Percentiles rank a stretch among this genome's conserved stretches.
Conservation (phyloP, 2,113 vertebrate species). For the Micromys minutus region DNA sequence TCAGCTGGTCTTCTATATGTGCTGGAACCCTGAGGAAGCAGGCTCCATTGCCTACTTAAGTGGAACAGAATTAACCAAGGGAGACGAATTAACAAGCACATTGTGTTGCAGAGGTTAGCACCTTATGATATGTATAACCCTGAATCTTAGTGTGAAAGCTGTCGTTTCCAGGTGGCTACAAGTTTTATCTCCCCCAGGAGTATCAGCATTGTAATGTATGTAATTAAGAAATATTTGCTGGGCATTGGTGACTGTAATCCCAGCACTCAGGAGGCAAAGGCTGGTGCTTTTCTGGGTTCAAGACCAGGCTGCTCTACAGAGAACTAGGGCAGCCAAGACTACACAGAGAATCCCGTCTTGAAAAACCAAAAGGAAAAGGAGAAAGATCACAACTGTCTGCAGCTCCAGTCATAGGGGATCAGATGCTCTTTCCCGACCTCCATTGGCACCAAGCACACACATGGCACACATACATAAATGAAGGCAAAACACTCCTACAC, state of each 20-base stretch:
- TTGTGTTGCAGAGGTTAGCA: background rate
- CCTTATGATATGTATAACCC: background rate
- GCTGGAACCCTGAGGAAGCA: background rate
- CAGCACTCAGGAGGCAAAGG: too few relatives aligned
- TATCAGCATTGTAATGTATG: background rate
- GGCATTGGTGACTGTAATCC: background rate
- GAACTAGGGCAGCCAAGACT: background rate
- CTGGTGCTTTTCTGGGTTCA: too few relatives aligned
- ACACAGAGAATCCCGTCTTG: too few relatives aligned
- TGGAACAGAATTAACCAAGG: background rate
- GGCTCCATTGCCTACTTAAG: background rate
- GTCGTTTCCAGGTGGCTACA: background rate
- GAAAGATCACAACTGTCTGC: too few relatives aligned
- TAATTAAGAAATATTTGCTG: background rate
- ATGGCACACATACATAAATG: too few relatives aligned
- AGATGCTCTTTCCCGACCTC: too few relatives aligned
- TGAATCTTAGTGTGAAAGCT: background rate
- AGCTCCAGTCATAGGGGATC: too few relatives aligned
- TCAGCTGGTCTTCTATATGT: background rate
- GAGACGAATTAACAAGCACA: background rate
- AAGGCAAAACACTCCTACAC: too few relatives aligned
- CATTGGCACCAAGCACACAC: too few relatives aligned
- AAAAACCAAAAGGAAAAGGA: too few relatives aligned
- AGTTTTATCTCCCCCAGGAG: background rate
- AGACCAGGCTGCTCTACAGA: too few relatives aligned